Evolutionary conservation across 2,113 vertebrate genomes (phyloP).

Genomic region (Dinomys branickii): DNA sequence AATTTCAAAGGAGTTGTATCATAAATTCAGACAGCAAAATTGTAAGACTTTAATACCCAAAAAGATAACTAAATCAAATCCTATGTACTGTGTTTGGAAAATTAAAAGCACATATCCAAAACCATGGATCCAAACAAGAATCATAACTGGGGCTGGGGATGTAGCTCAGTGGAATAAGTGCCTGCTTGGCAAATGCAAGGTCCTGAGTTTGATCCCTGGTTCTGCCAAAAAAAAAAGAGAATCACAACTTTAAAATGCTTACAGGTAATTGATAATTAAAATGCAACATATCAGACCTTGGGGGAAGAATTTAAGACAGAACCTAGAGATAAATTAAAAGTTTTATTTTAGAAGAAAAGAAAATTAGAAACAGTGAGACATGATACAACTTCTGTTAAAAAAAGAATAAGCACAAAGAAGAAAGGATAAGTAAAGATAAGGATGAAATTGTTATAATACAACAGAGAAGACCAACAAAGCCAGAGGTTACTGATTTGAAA

Average conservation of each 20-base stretch:
- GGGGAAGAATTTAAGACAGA: not conserved
- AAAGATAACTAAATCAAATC: slow-evolving; percentile 14
- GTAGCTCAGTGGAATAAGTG: no score
- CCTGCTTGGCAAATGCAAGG: no score
- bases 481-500: slow-evolving; percentile 22
- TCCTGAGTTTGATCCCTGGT: no score
- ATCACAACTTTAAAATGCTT: not conserved
- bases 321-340: not conserved
- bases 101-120: not conserved
- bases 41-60: not conserved
- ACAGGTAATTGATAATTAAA: slow-evolving; percentile 10
- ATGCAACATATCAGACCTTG: not conserved
- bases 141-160: no score
- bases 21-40: slow-evolving; percentile 10
- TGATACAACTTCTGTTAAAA: not conserved
- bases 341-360: not conserved
- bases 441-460: not conserved
- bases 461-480: not conserved
- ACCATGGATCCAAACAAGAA: not conserved
- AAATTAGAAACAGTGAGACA: slow-evolving; percentile 28
- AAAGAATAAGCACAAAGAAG: slow-evolving; percentile 26
- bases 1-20: not conserved
- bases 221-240: no score
- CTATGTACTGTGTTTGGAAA: not conserved
- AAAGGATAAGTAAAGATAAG: slow-evolving; percentile 2